Evolutionary conservation across 2,113 vertebrate species (phyloP), one percentile per base, ranked within the genome.

Genomic region (Cepphus grylle): DNA sequence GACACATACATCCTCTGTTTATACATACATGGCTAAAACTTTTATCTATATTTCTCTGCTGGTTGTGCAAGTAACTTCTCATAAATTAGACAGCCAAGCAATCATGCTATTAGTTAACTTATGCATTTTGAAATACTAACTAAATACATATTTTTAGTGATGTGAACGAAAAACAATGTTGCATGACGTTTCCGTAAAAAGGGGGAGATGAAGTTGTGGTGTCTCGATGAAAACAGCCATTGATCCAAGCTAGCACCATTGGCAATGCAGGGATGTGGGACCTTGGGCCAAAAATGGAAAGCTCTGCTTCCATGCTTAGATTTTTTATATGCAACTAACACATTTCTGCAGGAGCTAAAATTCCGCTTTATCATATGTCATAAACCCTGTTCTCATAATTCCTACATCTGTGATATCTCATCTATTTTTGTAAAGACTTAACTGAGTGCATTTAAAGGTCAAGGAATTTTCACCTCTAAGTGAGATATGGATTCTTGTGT

Each of bases 401-500:
- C 62, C 78, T 91, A 58, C 47, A 25, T 80, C 86, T 90, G 34
- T 65, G 89, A 38, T 85, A 88, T 65, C 55, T 90, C 78, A 70
- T 82, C 47, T 81, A 47, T 85, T 95, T 92, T 88, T 86, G 17
- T 53, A 61, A 90, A 73, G 71, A 70, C 29, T 71, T 86, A 90
- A 70, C 86, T 88, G 59, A 58, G 55, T 74, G 63, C 45, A 86
- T 61, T 72, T 90, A 92, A 90, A 96, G 88, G 87, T 91, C 79
- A 79, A 73, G 73, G 55, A 90, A 96, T 92, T 90, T 90, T 63
- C 84, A 90, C 55, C 76, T 87, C 40, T 25, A 47, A n/a, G 65
- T 55, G 67, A 81, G 67, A 94, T 34, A 71, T 4, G 27, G 58
- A 72, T 83, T 91, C 62, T 19, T 65, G 18, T 17, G 29, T 70